These are phyloP conservation scores for Himalopsyche tibetana DNA, from an alignment of 2,888 invertebrate species.

Conservation along the genomic window DNA sequence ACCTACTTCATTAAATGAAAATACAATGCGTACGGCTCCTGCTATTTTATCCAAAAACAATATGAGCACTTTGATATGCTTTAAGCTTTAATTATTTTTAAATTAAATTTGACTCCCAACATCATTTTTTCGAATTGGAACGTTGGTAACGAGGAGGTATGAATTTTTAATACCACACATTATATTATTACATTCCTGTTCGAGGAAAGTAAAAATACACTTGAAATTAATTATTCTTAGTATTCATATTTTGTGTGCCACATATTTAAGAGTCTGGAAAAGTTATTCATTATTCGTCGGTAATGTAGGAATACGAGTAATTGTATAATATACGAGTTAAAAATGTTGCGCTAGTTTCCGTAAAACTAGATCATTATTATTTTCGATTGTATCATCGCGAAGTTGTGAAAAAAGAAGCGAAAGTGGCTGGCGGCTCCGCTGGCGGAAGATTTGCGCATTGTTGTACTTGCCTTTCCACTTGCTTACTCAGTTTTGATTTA, in stretches of 20 bases:
- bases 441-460: constrained; percentile 9
- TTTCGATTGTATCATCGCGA: constrained; percentile 49
- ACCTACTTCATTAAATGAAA: too few relatives aligned
- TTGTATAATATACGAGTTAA: constrained; percentile 22
- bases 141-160: too few relatives aligned
- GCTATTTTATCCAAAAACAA: too few relatives aligned
- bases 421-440: constrained; percentile 37
- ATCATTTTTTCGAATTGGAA: too few relatives aligned
- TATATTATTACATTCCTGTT: not conserved
- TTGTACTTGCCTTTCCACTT: not conserved
- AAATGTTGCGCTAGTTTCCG: constrained; percentile 44
- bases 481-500: not conserved
- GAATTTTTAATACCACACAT: too few relatives aligned
- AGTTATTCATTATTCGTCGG: not conserved
- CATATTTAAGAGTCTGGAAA: too few relatives aligned
- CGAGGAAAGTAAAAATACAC: not conserved
- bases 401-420: constrained; percentile 50
- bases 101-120: too few relatives aligned
- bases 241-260: too few relatives aligned
- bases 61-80: too few relatives aligned
- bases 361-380: constrained; percentile 38
- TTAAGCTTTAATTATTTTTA: too few relatives aligned
- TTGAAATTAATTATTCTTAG: not conserved
- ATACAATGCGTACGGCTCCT: too few relatives aligned
- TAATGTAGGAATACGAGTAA: not conserved